Percentiles rank a stretch among this genome's conserved stretches.
Evolutionary conservation across 1,140 invertebrate species (phyloP).

Genomic region (Lasaia peninsularis): DNA sequence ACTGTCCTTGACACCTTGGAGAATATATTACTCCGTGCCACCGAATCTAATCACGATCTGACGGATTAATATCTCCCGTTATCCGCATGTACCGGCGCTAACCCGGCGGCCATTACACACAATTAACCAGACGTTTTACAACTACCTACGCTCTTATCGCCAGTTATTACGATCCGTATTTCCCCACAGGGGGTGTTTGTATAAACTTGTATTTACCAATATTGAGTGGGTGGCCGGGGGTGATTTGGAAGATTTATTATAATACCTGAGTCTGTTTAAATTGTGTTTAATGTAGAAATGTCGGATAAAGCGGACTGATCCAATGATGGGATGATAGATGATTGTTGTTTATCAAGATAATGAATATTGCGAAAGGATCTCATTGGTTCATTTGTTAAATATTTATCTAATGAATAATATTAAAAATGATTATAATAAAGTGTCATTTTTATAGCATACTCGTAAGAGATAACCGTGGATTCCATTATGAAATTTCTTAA

Average conservation of each 20-base stretch:
- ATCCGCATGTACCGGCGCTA: conserved; percentile 50
- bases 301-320: conserved; percentile 18
- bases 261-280: conserved; percentile 55
- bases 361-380: conserved; percentile 17
- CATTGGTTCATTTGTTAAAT: conserved; percentile 1
- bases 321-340: conserved; percentile 35
- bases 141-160: conserved; percentile 22
- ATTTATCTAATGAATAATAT: not conserved
- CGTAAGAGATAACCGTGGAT: too few relatives aligned
- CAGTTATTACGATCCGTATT: conserved; percentile 27
- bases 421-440: too few relatives aligned
- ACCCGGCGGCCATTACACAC: conserved; percentile 49
- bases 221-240: conserved; percentile 49
- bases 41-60: conserved; percentile 73
- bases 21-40: conserved; percentile 71
- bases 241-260: conserved; percentile 59
- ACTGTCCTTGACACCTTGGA: conserved; percentile 54
- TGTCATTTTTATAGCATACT: too few relatives aligned
- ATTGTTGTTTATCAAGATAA: conserved; percentile 28
- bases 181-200: not conserved
- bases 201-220: conserved; percentile 33
- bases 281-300: conserved; percentile 51
- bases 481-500: too few relatives aligned
- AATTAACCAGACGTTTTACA: conserved; percentile 41
- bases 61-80: conserved; percentile 65